phyloP scores from a whole-genome alignment of 2,888 invertebrate genomes.

The Mamestra brassicae region DNA sequence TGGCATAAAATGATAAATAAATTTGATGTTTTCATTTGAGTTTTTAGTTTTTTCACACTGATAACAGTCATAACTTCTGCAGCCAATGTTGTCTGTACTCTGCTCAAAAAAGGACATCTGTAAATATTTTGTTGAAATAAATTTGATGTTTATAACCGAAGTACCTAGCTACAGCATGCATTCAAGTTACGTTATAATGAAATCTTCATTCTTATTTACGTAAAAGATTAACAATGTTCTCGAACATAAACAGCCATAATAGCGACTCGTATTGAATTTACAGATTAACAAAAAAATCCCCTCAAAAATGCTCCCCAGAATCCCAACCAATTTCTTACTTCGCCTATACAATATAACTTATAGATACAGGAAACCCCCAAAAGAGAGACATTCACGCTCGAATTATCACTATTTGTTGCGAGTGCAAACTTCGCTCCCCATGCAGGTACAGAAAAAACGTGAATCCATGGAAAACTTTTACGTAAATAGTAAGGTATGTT shows the following conservation, averaged over 20 bases:
- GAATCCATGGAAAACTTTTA: constrained; percentile 75
- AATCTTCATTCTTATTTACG: neutral
- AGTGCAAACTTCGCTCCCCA: constrained; percentile 72
- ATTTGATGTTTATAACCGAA: no score
- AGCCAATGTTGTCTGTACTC: no score
- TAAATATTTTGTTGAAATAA: no score
- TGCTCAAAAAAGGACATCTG: no score
- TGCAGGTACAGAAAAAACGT: constrained; percentile 73
- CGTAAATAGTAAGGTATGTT: constrained; percentile 81
- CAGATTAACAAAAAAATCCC: constrained; percentile 30
- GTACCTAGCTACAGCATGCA: no score
- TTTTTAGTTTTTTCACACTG: no score
- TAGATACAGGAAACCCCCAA: constrained; percentile 51
- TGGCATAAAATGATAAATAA: no score
- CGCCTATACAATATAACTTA: constrained; percentile 46
- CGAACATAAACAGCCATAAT: neutral
- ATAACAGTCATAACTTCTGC: no score
- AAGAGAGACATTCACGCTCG: constrained; percentile 70
- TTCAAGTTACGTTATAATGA: no score
- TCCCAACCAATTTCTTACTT: constrained; percentile 45
- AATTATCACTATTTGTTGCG: constrained; percentile 75
- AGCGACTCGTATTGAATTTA: constrained; percentile 33
- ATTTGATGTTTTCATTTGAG: no score
- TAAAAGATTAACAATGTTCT: neutral
- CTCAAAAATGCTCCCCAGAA: constrained; percentile 17